A percentile compares a stretch with the other conserved stretches of the same genome.
Conservation (phyloP, 2,888 invertebrate species). For the Dryadula phaetusa region DNA sequence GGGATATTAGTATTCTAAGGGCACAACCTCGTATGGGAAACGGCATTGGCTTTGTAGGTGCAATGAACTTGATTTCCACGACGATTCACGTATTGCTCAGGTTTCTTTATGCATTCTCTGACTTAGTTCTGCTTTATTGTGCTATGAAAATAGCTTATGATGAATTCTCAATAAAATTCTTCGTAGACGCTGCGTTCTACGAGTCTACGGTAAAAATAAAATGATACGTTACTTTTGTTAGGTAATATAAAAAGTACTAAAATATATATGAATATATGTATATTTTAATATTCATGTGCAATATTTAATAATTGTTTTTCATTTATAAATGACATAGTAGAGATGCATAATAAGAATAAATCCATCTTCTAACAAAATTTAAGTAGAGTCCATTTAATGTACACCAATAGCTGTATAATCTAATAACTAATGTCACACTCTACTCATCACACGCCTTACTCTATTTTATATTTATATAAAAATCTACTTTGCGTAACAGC, state of each 20-base stretch:
- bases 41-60: constrained; percentile 42
- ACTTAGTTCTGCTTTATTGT: not conserved
- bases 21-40: constrained; percentile 31
- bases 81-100: constrained; percentile 20
- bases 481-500: constrained; percentile 26
- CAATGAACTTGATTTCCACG: constrained; percentile 41
- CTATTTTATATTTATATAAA: constrained; percentile 34
- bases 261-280: not conserved
- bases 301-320: not conserved
- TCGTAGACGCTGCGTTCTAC: not conserved
- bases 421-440: not conserved
- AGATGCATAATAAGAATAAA: too few relatives aligned
- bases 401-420: not conserved
- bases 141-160: not conserved
- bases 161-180: not conserved
- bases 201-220: not conserved
- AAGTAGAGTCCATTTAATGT: not conserved
- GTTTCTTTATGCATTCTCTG: constrained; percentile 24
- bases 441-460: constrained; percentile 32
- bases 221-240: not conserved
- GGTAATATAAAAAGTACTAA: not conserved
- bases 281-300: too few relatives aligned
- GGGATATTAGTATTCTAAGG: constrained; percentile 40
- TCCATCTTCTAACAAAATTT: too few relatives aligned
- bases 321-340: not conserved